Conservation (phyloP, 2,113 vertebrate genomes). For the Ptychochromis oligacanthus region DNA sequence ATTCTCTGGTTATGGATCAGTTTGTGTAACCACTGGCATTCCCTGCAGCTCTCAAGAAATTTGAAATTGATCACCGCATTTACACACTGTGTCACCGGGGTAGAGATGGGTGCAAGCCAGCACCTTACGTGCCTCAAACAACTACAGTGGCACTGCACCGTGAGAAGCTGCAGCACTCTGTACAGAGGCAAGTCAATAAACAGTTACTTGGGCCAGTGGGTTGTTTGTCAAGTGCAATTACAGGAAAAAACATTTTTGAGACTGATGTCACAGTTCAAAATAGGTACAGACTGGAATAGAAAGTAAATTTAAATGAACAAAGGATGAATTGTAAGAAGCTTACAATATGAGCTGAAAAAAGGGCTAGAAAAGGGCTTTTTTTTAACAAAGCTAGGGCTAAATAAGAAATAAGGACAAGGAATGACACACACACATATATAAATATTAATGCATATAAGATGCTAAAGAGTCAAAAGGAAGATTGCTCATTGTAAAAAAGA, state of each 20-base stretch:
- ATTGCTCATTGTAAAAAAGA: background rate
- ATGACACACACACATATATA: background rate
- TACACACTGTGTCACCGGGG: slow-evolving; percentile 50
- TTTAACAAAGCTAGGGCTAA: background rate
- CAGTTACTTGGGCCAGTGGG: slow-evolving; percentile 56
- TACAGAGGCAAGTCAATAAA: slow-evolving; percentile 65
- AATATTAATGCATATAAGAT: background rate
- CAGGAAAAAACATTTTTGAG: slow-evolving; percentile 47
- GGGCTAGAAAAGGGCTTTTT: background rate
- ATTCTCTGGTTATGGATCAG: slow-evolving; percentile 33
- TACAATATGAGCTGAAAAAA: slow-evolving; percentile 10
- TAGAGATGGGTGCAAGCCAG: slow-evolving; percentile 42
- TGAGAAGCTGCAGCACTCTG: slow-evolving; percentile 34
- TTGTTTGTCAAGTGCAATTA: slow-evolving; percentile 71
- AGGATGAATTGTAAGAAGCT: slow-evolving; percentile 19
- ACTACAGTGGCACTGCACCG: slow-evolving; percentile 26
- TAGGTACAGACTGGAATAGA: slow-evolving; percentile 28
- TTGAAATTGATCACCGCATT: slow-evolving; percentile 61
- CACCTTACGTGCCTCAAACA: slow-evolving; percentile 39
- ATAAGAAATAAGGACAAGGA: too few relatives aligned
- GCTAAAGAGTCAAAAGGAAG: background rate
- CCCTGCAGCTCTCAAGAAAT: slow-evolving; percentile 40
- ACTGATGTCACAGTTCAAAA: slow-evolving; percentile 49
- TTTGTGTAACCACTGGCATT: slow-evolving; percentile 36
- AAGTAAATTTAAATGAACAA: slow-evolving; percentile 26